Evolutionary conservation across 2,888 invertebrate genomes (phyloP).

Genomic region (Cosmorhoe ocellata): DNA sequence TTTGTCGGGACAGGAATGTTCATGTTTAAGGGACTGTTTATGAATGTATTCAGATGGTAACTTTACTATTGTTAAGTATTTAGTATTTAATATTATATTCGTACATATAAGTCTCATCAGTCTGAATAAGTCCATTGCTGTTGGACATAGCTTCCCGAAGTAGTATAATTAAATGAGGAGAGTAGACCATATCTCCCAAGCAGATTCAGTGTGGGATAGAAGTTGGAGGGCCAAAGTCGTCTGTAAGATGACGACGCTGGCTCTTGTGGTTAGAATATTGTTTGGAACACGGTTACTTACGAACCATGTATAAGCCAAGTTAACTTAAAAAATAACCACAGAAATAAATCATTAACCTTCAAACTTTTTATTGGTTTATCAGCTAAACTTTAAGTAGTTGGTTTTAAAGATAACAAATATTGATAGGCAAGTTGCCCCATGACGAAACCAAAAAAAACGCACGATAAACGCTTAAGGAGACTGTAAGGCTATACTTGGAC

Average conservation of each 20-base stretch:
- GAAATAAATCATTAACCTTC: conserved; percentile 33
- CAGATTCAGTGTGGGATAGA: no score
- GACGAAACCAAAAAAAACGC: conserved; percentile 33
- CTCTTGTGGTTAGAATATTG: no score
- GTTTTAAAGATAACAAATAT: conserved; percentile 2
- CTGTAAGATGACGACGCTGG: no score
- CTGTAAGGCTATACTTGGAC: conserved; percentile 78
- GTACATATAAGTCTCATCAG: conserved; percentile 54
- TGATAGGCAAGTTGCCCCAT: conserved; percentile 42
- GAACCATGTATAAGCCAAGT: no score
- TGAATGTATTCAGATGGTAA: conserved; percentile 60
- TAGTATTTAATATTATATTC: conserved; percentile 53
- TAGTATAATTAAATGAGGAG: no score
- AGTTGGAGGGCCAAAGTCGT: no score
- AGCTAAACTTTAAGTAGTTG: not conserved
- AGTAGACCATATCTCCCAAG: no score
- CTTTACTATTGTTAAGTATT: conserved; percentile 73
- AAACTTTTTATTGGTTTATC: conserved; percentile 24
- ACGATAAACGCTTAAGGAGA: conserved; percentile 57
- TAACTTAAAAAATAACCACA: no score
- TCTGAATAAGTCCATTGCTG: no score
- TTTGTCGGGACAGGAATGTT: conserved; percentile 53
- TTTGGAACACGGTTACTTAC: no score
- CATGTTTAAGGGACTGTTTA: conserved; percentile 52
- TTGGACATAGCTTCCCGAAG: no score